A percentile compares a stretch with the other conserved stretches of the same genome.
phyloP scores from a whole-genome alignment of 2,113 vertebrate species.

The Rhabdornis inornatus region DNA sequence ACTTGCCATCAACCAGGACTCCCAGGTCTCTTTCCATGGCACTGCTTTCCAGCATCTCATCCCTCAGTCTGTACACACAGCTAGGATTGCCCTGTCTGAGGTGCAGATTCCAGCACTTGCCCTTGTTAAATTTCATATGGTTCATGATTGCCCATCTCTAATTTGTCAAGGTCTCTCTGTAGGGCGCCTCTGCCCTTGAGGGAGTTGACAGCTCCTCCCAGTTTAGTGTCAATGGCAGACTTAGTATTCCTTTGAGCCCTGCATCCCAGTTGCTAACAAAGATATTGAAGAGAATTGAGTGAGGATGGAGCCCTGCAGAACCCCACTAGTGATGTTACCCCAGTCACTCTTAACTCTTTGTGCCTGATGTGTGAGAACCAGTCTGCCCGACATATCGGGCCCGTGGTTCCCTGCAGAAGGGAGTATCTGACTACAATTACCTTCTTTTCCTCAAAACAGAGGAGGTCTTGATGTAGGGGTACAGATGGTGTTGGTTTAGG shows the following conservation, averaged over 20 bases:
- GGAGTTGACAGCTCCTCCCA: neutral
- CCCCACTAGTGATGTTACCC: neutral
- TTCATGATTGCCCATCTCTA: too few species aligned
- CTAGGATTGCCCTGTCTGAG: neutral
- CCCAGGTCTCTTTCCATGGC: neutral
- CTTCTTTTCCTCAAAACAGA: neutral
- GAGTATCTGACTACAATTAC: neutral
- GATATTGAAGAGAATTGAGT: neutral
- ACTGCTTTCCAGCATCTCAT: accelerated
- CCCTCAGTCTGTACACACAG: neutral
- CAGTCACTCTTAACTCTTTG: neutral
- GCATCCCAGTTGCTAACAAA: too few species aligned
- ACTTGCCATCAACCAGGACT: accelerated
- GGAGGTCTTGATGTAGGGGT: too few species aligned
- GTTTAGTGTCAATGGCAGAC: neutral
- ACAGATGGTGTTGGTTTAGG: neutral
- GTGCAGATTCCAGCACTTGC: neutral
- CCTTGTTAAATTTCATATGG: neutral
- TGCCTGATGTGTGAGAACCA: accelerated
- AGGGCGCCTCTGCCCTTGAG: neutral
- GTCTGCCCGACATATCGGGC: accelerated
- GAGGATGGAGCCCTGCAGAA: neutral
- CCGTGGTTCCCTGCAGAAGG: neutral
- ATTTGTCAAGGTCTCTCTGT: neutral
- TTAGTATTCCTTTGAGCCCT: neutral